These are phyloP conservation scores for Anarhynchus alexandrinus DNA, from an alignment of 2,113 vertebrate genomes.

Conservation along the genomic window DNA sequence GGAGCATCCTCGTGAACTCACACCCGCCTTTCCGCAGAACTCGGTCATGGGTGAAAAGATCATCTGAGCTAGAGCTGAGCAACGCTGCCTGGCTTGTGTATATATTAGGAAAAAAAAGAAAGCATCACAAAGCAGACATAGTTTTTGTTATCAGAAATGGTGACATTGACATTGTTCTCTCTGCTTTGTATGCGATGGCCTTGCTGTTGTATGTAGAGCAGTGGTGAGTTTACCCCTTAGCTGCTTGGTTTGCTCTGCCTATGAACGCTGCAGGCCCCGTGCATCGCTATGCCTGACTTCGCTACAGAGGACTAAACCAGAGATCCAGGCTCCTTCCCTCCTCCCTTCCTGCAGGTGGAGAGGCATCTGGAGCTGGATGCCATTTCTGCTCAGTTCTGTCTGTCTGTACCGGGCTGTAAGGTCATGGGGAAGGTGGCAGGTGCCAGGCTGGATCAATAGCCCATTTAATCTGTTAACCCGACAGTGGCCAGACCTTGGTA, in stretches of 20 bases:
- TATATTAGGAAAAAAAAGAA: not conserved
- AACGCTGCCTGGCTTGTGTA: not conserved
- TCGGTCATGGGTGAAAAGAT: accelerated
- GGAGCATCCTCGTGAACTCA: not conserved
- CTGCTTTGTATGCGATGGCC: accelerated
- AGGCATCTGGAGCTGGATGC: not conserved
- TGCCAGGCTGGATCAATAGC: not conserved
- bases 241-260: not conserved
- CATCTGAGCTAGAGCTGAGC: not conserved
- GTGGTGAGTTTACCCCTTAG: not conserved
- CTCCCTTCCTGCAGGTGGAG: not conserved
- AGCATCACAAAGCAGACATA: not conserved
- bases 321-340: not conserved
- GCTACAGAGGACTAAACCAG: not conserved
- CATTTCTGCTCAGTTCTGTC: not conserved
- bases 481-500: not conserved
- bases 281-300: not conserved
- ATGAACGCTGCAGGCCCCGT: accelerated
- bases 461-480: not conserved
- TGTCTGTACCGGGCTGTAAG: not conserved
- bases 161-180: not conserved
- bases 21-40: not conserved
- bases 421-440: not conserved
- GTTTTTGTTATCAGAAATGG: not conserved
- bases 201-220: not conserved